phyloP scores from a whole-genome alignment of 2,888 invertebrate species.

The Operophtera brumata region DNA sequence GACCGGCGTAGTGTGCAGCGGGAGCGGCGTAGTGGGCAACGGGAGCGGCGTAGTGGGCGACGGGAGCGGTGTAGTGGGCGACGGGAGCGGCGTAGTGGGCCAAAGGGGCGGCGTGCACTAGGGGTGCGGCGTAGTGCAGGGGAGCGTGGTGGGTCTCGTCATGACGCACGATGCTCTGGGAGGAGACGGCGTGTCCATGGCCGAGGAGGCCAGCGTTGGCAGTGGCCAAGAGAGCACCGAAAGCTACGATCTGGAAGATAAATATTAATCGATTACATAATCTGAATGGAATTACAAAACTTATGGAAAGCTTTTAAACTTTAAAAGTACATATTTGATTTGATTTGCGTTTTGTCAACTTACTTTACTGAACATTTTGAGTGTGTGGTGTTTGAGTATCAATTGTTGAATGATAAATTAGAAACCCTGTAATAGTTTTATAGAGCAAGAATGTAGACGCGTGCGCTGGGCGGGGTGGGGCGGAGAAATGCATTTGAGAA shows the following conservation, averaged over 20 bases:
- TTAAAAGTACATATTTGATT: not conserved
- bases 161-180: constrained; percentile 64
- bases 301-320: too few relatives aligned
- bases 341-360: not conserved
- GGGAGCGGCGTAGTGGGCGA: constrained; percentile 35
- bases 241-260: constrained; percentile 61
- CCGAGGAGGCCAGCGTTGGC: constrained; percentile 68
- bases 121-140: constrained; percentile 33
- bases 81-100: constrained; percentile 45
- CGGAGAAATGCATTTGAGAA: constrained; percentile 17
- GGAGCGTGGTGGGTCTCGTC: constrained; percentile 46
- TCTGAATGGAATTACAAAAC: not conserved
- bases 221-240: constrained; percentile 63
- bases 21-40: not conserved
- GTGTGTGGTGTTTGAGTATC: constrained; percentile 13
- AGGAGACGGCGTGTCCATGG: constrained; percentile 55
- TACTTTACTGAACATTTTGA: constrained; percentile 25
- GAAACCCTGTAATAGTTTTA: constrained; percentile 14
- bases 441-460: constrained; percentile 15
- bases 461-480: constrained; percentile 9
- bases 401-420: constrained; percentile 23
- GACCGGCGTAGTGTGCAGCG: constrained; percentile 21
- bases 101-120: constrained; percentile 38
- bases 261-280: not conserved
- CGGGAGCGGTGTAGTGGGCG: constrained; percentile 39